Conservation (phyloP, 2,113 vertebrate species). For the Circaetus cinerascens region DNA sequence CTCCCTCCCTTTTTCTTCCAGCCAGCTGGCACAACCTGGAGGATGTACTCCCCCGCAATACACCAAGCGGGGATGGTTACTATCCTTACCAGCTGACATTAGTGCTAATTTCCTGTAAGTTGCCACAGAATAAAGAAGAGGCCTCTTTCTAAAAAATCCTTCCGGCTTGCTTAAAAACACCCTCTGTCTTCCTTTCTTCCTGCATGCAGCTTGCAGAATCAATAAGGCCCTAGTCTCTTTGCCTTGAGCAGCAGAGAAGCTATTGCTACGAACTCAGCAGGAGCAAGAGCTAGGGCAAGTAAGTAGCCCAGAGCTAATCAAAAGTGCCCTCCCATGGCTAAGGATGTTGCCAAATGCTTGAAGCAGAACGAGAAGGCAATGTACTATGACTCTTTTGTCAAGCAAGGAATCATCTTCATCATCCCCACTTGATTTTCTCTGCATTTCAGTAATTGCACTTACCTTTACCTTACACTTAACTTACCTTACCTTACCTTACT, state of each 20-base stretch:
- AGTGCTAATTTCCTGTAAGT: slow-evolving; percentile 45
- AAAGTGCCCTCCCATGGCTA: slow-evolving; percentile 49
- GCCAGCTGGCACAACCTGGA: background rate
- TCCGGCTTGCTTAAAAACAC: slow-evolving; percentile 45
- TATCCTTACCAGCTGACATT: slow-evolving; percentile 11
- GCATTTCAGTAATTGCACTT: slow-evolving; percentile 33
- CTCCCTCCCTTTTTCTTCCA: background rate
- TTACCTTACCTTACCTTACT: too few relatives aligned
- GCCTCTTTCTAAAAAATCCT: slow-evolving; percentile 22
- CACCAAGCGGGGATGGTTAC: background rate
- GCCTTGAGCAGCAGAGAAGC: slow-evolving; percentile 12
- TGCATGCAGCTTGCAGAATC: slow-evolving; percentile 25
- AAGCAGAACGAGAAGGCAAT: slow-evolving; percentile 7
- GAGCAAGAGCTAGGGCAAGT: slow-evolving; percentile 14
- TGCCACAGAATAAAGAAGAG: slow-evolving; percentile 26
- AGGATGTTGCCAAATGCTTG: slow-evolving; percentile 41
- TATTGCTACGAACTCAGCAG: slow-evolving; percentile 40
- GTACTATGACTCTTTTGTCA: background rate
- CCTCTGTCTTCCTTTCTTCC: slow-evolving; percentile 44
- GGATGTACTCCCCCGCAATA: background rate
- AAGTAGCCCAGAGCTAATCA: slow-evolving; percentile 54
- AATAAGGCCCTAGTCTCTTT: slow-evolving; percentile 30
- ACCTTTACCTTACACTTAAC: background rate
- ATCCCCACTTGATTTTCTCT: slow-evolving; percentile 3
- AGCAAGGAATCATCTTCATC: slow-evolving; percentile 24